Base-by-base conservation (phyloP, 2,888 invertebrate genomes). In the Meta bourneti region DNA sequence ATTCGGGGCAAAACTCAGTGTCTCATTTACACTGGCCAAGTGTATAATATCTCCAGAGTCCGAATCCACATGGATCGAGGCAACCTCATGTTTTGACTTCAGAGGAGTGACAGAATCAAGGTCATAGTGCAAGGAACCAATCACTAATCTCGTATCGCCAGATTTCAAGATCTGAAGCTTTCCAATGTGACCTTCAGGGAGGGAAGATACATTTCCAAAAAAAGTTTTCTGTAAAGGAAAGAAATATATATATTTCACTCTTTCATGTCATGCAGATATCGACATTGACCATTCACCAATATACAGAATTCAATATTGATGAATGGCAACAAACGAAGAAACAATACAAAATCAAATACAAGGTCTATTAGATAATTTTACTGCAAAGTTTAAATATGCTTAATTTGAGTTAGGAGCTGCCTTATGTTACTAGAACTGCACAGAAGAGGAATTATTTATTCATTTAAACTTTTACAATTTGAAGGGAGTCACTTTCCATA, bases 111-210 rank as follows among this genome's bases (percentile, higher is more conserved):
- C 70, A n/a, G 16, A 52, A 34, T 74, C 74, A 11, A 80, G 51
- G 93, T 82, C 94, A 95, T 96, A 94, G 78, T 94, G 94, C 74
- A 95, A 95, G 83, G 95, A 95, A 4, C 96, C 96, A 54, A 96
- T 93, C 20, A 95, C 93, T 71, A 96, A 94, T 88, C 95, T 95
- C 1, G 95, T 94, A 93, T 95, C 95, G 2, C 96, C 96, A 48
- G 96, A 96, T 93, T 95, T 95, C 19, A 95, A 94, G 48, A 96
- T 94, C 93, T 96, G 95, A 71, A 96, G 93, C 94, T 96, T 96
- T 49, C 96, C 96, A 54, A 95, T 93, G 72, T 94, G 93, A 49
- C 96, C 96, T 93, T 95, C 95, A 88, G 95, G 95, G 93, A 96
- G 95, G 87, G 71, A 54, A 6, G 71, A 20, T 6, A 84, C 9